Conservation (phyloP, 1,140 invertebrate genomes). For the Apis mellifera region Amel_HAv3.1 CM009943.2:9242001-9242500, state of each 20-base stretch:
- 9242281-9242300: not conserved
- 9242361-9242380: constrained; percentile 4
- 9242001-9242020: not conserved
- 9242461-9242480: not conserved
- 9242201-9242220: constrained; percentile 60
- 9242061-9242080: constrained; percentile 46
- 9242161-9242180: constrained; percentile 31
- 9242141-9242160: constrained; percentile 25
- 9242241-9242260: constrained; percentile 30
- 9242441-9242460: constrained; percentile 1
- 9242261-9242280: constrained; percentile 30
- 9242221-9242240: constrained; percentile 50
- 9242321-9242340: constrained; percentile 23
- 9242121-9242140: constrained; percentile 37
- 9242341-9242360: constrained; percentile 19
- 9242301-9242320: constrained; percentile 39
- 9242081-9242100: constrained; percentile 51
- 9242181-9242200: constrained; percentile 42
- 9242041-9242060: constrained; percentile 35
- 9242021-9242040: constrained; percentile 8
- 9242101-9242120: constrained; percentile 53
- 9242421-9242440: not conserved
- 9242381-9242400: constrained; percentile 8
- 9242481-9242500: not conserved
- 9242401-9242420: not conserved